Evolutionary conservation across 2,888 invertebrate species (phyloP).

Genomic region (Pasiphila rectangulata): DNA sequence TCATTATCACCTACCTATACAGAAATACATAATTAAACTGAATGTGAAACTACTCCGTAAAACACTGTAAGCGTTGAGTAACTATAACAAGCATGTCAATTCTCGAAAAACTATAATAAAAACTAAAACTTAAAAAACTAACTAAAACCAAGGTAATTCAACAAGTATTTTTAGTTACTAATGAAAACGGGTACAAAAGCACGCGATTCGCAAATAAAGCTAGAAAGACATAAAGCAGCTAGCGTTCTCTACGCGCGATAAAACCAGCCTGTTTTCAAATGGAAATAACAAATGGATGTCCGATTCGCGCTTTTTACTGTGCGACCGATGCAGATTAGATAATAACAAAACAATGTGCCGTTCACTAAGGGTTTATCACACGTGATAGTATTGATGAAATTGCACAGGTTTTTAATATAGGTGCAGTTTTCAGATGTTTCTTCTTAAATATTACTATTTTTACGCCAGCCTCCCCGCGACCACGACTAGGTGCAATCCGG

Average conservation of each 20-base stretch:
- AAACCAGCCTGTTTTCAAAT: slow-evolving; percentile 59
- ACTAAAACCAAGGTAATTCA: slow-evolving; percentile 58
- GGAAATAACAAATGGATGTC: slow-evolving; percentile 59
- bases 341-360: slow-evolving; percentile 8
- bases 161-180: slow-evolving; percentile 56
- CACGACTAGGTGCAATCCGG: no score
- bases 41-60: no score
- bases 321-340: slow-evolving; percentile 42
- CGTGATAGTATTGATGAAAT: no score
- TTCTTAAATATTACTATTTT: no score
- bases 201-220: slow-evolving; percentile 79
- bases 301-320: slow-evolving; percentile 48
- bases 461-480: no score
- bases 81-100: no score
- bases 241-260: slow-evolving; percentile 66
- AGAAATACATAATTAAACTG: no score
- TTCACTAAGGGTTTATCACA: neutral
- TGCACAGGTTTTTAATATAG: no score
- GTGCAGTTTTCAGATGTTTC: no score
- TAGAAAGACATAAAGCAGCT: slow-evolving; percentile 69
- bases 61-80: no score
- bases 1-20: no score
- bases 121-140: slow-evolving; percentile 2
- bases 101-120: no score
- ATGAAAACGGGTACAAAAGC: slow-evolving; percentile 54